These are phyloP conservation scores for Piaya cayana DNA, from an alignment of 2,113 vertebrate species.

Conservation along the genomic window DNA sequence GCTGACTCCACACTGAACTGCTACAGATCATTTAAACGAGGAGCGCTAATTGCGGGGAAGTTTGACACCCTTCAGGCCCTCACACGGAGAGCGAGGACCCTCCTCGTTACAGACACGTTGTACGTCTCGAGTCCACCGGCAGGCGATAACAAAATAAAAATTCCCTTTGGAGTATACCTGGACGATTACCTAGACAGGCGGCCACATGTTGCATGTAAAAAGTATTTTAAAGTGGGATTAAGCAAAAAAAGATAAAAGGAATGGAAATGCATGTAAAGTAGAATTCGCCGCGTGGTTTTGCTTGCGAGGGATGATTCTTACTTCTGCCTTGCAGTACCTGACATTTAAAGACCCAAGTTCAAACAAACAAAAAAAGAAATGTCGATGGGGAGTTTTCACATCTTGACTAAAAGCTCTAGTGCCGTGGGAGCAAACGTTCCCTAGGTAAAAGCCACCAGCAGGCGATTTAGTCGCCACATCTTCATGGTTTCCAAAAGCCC, in stretches of 20 bases:
- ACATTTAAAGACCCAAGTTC: background rate
- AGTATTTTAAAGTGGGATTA: background rate
- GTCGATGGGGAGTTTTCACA: background rate
- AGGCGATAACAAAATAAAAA: background rate
- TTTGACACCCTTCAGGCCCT: background rate
- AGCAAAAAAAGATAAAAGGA: background rate
- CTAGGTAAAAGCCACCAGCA: background rate
- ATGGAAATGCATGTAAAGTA: background rate
- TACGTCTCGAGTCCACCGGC: background rate
- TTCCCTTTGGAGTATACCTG: background rate
- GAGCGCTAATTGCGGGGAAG: background rate
- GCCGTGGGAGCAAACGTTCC: background rate
- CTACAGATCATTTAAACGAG: background rate
- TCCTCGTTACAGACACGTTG: background rate
- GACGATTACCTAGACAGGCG: background rate
- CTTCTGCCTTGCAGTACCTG: background rate
- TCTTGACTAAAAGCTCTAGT: background rate
- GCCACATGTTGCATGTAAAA: background rate
- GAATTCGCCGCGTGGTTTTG: background rate
- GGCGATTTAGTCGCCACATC: background rate
- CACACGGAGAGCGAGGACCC: fast-evolving
- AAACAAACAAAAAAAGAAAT: background rate
- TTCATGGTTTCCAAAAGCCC: background rate
- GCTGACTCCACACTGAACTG: background rate
- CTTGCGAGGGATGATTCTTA: background rate